phyloP scores from a whole-genome alignment of 2,797 vertebrate genomes.

The Gadopsis marmoratus region DNA sequence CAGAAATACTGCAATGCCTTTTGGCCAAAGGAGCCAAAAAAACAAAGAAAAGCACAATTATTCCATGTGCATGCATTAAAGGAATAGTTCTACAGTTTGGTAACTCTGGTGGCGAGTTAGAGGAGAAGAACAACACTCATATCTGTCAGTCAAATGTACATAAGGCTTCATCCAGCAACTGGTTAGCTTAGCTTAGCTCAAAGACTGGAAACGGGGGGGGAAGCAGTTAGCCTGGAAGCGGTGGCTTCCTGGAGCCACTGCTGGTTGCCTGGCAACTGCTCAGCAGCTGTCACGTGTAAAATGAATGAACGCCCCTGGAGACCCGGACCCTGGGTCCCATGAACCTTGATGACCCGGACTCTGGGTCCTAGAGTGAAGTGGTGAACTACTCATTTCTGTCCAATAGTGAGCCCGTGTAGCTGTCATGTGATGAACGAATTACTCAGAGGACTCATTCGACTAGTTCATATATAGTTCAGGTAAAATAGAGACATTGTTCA shows the following conservation, averaged over 20 bases:
- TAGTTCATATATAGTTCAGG: no score
- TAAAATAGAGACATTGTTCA: no score
- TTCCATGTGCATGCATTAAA: not conserved
- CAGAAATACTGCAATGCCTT: not conserved
- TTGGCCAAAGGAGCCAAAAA: not conserved
- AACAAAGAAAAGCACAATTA: no score
- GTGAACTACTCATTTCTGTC: no score
- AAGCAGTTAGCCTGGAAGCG: not conserved
- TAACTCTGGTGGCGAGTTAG: not conserved
- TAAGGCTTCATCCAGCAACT: not conserved
- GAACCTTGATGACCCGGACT: no score
- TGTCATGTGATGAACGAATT: no score
- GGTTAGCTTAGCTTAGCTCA: not conserved
- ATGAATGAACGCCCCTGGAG: no score
- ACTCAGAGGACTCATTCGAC: no score
- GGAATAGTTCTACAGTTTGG: not conserved
- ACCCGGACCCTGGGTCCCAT: no score
- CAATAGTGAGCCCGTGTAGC: no score
- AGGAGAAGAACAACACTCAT: not conserved
- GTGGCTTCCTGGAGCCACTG: not conserved
- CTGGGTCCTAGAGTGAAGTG: no score
- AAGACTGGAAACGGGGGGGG: not conserved
- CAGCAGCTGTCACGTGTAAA: no score
- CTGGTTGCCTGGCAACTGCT: not conserved
- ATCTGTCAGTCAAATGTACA: not conserved